phyloP scores from a whole-genome alignment of 2,888 invertebrate species.

The Brachycybe producta region DNA sequence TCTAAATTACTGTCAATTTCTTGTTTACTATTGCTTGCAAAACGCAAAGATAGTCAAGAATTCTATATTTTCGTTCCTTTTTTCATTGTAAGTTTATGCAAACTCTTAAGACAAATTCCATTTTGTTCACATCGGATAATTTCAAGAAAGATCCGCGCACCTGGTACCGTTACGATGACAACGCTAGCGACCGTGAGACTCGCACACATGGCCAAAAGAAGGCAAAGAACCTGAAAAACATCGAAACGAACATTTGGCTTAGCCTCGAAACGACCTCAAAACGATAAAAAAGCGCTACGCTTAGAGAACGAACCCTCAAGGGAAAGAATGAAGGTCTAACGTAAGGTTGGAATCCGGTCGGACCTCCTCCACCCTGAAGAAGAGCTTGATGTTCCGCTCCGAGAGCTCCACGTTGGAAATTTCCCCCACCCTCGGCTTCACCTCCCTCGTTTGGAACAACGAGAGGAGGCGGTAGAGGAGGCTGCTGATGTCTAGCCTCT shows the following conservation, averaged over 20 bases:
- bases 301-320: conserved; percentile 5
- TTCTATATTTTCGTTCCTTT: no score
- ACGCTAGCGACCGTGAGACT: conserved; percentile 75
- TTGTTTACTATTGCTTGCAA: no score
- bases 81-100: no score
- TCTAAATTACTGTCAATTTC: no score
- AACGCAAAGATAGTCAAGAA: no score
- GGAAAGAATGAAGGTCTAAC: conserved; percentile 16
- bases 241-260: conserved; percentile 9
- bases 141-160: no score
- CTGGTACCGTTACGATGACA: conserved; percentile 69
- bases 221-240: conserved; percentile 33
- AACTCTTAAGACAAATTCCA: no score
- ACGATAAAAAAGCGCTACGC: background rate
- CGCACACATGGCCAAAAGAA: conserved; percentile 64
- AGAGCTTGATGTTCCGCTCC: conserved; percentile 20
- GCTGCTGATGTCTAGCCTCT: background rate
- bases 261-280: background rate
- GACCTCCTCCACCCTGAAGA: conserved; percentile 18
- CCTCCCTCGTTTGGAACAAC: conserved; percentile 19
- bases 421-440: conserved; percentile 8
- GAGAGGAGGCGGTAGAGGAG: conserved; percentile 10
- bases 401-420: conserved; percentile 16
- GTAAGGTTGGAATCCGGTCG: conserved; percentile 19
- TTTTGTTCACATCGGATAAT: no score